phyloP scores from a whole-genome alignment of 2,888 invertebrate species.

The Strigamia maritima region DNA sequence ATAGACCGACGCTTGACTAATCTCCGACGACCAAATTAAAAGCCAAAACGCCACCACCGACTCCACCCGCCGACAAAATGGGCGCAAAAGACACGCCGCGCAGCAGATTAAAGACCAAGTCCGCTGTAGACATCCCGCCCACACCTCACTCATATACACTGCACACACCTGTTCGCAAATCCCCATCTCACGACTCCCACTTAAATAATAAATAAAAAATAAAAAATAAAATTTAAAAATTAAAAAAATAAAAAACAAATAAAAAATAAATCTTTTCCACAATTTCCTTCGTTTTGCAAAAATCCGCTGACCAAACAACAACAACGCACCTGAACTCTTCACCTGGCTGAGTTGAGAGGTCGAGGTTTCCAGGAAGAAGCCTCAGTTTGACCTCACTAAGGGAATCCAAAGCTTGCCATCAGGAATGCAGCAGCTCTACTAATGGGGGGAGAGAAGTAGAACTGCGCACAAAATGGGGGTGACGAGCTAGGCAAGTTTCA shows the following conservation, averaged over 20 bases:
- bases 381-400: conserved; percentile 22
- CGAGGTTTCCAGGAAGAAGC: conserved; percentile 32
- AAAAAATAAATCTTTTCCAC: not conserved
- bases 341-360: conserved; percentile 34
- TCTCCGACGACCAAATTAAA: conserved; percentile 27
- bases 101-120: conserved; percentile 11
- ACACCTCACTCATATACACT: not conserved
- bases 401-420: not conserved
- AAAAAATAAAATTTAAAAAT: not conserved
- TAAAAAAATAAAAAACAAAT: not conserved
- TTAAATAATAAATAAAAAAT: not conserved
- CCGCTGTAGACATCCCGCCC: not conserved
- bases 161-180: not conserved
- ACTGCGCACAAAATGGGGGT: not conserved
- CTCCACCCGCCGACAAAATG: conserved; percentile 32
- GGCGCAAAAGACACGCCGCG: conserved; percentile 31
- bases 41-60: conserved; percentile 34
- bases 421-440: conserved; percentile 15
- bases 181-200: conserved; percentile 10
- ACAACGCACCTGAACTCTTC: conserved; percentile 33
- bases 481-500: not conserved
- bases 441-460: not conserved
- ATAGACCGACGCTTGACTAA: conserved; percentile 32
- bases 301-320: not conserved
- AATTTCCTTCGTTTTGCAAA: not conserved